These are phyloP conservation scores for Taeniopygia guttata DNA, from an alignment of 2,797 vertebrate species.

Conservation along the genomic window DNA sequence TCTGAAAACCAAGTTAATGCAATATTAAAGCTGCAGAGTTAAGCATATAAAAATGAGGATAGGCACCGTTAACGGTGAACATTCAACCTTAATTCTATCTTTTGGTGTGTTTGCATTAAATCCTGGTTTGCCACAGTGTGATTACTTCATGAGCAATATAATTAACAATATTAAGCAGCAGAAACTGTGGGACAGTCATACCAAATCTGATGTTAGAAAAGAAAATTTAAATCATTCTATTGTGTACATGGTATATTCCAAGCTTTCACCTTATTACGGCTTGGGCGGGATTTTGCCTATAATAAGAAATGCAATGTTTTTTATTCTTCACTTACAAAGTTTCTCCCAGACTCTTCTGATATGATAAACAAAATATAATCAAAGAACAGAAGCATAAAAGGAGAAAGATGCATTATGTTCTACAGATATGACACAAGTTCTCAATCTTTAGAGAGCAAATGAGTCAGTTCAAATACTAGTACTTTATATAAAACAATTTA, in stretches of 20 bases:
- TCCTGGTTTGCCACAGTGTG: background rate
- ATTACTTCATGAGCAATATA: background rate
- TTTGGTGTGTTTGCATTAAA: background rate
- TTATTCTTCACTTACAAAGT: background rate
- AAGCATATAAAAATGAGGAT: conserved; percentile 42
- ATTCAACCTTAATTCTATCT: background rate
- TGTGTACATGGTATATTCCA: background rate
- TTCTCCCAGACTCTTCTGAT: background rate
- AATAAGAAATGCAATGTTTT: background rate
- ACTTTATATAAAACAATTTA: background rate
- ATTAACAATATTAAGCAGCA: conserved; percentile 13
- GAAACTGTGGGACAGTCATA: background rate
- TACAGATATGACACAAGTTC: background rate
- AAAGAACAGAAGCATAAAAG: background rate
- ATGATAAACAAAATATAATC: background rate
- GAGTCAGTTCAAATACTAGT: background rate
- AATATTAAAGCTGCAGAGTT: conserved; percentile 56
- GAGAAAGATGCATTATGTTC: background rate
- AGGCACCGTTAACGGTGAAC: background rate
- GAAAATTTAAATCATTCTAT: background rate
- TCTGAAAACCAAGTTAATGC: conserved; percentile 54
- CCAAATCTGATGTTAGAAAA: background rate
- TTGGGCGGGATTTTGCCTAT: background rate
- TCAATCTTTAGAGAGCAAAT: background rate
- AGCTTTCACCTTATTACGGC: background rate